Conservation (phyloP, 64 coral and sea anemone species). For the Actinia equina region DNA sequence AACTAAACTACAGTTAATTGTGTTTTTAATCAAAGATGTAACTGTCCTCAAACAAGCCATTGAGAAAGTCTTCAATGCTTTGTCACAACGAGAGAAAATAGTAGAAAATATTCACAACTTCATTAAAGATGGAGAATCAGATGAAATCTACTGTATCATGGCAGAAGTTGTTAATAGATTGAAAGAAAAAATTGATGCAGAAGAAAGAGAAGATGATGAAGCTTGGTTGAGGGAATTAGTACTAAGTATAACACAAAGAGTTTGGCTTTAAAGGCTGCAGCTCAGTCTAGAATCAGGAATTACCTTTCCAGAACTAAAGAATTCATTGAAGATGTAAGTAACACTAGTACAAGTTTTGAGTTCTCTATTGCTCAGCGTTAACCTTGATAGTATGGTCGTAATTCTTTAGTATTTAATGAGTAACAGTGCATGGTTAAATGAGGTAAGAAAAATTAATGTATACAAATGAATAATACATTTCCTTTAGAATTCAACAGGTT, state of each 20-base stretch:
- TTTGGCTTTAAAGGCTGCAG: slow-evolving; percentile 51
- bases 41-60: slow-evolving; percentile 77
- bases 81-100: slow-evolving; percentile 72
- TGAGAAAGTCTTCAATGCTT: slow-evolving; percentile 67
- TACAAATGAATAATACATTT: no score
- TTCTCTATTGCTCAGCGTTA: no score
- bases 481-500: no score
- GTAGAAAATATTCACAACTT: slow-evolving; percentile 68
- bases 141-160: slow-evolving; percentile 78
- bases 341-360: no score
- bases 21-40: slow-evolving; percentile 36
- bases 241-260: slow-evolving; percentile 68
- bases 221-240: slow-evolving; percentile 84
- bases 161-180: slow-evolving; percentile 68
- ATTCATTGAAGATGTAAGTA: slow-evolving; percentile 66
- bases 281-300: slow-evolving; percentile 78
- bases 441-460: no score
- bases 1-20: neutral
- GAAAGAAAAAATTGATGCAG: slow-evolving; percentile 80
- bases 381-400: no score
- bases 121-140: slow-evolving; percentile 42
- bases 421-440: no score
- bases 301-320: slow-evolving; percentile 79
- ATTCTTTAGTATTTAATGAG: no score
- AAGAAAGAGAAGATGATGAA: slow-evolving; percentile 70